Conservation (phyloP, 2,888 invertebrate species). For the Zygaena filipendulae region DNA sequence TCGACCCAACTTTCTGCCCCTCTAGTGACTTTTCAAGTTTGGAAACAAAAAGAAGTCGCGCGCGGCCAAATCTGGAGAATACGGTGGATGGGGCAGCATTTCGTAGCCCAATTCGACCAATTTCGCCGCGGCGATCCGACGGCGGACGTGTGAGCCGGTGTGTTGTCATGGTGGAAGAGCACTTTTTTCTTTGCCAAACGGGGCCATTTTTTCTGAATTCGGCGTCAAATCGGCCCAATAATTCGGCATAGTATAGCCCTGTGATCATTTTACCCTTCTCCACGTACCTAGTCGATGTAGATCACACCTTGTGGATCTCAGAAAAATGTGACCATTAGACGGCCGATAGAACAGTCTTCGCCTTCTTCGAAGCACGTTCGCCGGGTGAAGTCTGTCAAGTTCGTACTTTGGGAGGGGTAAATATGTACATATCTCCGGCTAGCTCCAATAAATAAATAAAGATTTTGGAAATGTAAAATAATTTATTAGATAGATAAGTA, state of each 20-base stretch:
- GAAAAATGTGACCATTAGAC: constrained; percentile 20
- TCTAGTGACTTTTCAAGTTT: constrained; percentile 8
- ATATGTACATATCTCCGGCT: no score
- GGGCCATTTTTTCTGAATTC: constrained; percentile 18
- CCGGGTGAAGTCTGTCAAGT: constrained; percentile 9
- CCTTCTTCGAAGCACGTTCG: constrained; percentile 10
- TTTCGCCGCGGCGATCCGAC: constrained; percentile 15
- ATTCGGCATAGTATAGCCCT: constrained; percentile 18
- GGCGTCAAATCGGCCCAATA: constrained; percentile 17
- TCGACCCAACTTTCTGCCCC: constrained; percentile 5
- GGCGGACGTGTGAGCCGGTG: constrained; percentile 14
- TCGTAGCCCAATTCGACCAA: constrained; percentile 16
- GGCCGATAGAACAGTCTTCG: constrained; percentile 15
- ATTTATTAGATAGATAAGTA: no score
- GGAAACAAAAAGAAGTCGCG: constrained; percentile 17
- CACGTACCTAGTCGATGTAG: constrained; percentile 17
- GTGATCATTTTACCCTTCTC: constrained; percentile 20
- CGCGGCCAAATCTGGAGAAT: constrained; percentile 16
- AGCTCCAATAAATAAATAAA: no score
- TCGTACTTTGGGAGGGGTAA: no score
- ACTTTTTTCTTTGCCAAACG: constrained; percentile 20
- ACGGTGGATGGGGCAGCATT: constrained; percentile 16
- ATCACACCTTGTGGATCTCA: constrained; percentile 20
- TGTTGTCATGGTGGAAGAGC: constrained; percentile 16
- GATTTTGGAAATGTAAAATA: no score